A percentile compares a stretch with the other conserved stretches of the same genome.
phyloP scores from a whole-genome alignment of 2,113 vertebrate genomes.

The Melanerpes aurifrons region DNA sequence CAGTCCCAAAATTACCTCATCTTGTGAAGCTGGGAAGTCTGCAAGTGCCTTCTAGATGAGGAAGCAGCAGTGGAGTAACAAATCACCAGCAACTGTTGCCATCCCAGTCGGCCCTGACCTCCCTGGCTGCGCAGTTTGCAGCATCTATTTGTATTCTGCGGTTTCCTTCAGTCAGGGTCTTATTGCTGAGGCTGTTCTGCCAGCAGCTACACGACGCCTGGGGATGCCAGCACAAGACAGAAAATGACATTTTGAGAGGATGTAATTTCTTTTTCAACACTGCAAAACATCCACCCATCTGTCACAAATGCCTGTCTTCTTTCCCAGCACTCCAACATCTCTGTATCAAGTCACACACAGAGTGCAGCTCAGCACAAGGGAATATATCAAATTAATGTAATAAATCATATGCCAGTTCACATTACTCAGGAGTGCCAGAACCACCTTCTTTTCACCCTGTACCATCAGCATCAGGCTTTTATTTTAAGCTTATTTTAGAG shows the following conservation, averaged over 20 bases:
- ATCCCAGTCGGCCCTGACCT: not conserved
- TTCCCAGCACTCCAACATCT: not conserved
- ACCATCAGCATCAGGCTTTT: not conserved
- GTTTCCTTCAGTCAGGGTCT: not conserved
- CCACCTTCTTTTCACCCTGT: not conserved
- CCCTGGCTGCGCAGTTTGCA: rapidly evolving
- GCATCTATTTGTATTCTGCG: not conserved
- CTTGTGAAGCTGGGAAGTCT: not conserved
- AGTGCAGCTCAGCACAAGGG: not conserved
- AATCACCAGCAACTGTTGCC: not conserved
- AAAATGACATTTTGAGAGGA: slow-evolving; percentile 41
- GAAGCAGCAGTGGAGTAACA: not conserved
- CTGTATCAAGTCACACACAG: not conserved
- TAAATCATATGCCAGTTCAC: not conserved
- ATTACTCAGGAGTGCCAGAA: not conserved
- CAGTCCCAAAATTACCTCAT: not conserved
- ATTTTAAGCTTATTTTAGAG: not conserved
- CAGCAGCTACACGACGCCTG: not conserved
- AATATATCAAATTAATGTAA: slow-evolving; percentile 26
- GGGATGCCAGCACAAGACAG: not conserved
- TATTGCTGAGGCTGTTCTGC: not conserved
- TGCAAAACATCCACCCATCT: slow-evolving; percentile 62
- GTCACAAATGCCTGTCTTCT: slow-evolving; percentile 25
- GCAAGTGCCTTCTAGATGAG: not conserved
- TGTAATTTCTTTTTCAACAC: slow-evolving; percentile 40